These are phyloP conservation scores for Cyprinodon tularosa DNA, from an alignment of 2,113 vertebrate genomes.

Conservation along the genomic window DNA sequence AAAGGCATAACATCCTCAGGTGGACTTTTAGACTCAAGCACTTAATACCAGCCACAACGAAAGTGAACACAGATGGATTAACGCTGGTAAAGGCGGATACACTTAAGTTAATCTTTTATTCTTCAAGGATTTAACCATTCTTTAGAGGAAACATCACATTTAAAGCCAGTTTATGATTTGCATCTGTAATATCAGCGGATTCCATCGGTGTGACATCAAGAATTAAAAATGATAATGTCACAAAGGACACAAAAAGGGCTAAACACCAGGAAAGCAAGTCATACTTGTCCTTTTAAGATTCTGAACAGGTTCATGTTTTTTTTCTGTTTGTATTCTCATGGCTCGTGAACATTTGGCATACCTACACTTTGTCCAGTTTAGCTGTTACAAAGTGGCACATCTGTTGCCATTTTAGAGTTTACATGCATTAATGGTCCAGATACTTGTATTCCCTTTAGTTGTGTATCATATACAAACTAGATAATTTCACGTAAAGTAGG, in stretches of 20 bases:
- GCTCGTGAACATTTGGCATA: not conserved
- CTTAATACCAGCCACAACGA: not conserved
- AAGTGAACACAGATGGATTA: not conserved
- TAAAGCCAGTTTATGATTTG: not conserved
- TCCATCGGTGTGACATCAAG: no score
- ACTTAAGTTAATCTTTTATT: not conserved
- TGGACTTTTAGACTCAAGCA: not conserved
- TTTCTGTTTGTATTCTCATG: not conserved
- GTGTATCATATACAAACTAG: no score
- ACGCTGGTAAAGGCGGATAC: not conserved
- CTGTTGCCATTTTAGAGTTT: not conserved
- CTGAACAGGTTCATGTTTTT: not conserved
- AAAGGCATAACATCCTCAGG: conserved; percentile 2
- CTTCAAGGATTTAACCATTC: not conserved
- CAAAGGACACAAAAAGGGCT: not conserved
- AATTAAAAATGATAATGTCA: not conserved
- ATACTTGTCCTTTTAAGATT: not conserved
- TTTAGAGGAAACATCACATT: not conserved
- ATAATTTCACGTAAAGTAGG: no score
- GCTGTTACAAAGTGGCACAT: no score
- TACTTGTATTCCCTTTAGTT: no score
- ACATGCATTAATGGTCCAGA: no score
- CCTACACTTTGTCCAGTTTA: not conserved
- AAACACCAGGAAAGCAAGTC: not conserved
- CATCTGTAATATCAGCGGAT: not conserved